A percentile compares a stretch with the other conserved stretches of the same genome.
Evolutionary conservation across 2,888 invertebrate genomes (phyloP).

Genomic region (Lydus trimaculatus): DNA sequence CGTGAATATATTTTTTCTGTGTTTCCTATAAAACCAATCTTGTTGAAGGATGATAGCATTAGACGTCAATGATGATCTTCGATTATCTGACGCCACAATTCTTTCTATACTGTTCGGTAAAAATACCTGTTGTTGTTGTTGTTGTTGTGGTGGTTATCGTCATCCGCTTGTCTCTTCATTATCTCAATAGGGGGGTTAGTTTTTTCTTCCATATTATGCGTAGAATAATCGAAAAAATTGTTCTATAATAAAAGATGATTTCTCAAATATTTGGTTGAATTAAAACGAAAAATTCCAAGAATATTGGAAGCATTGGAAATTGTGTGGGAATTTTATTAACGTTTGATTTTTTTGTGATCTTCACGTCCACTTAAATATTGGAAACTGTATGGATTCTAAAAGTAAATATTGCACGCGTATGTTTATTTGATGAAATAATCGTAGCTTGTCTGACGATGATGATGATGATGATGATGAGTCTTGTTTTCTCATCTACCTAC

Average conservation of each 20-base stretch:
- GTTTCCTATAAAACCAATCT: neutral
- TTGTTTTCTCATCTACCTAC: neutral
- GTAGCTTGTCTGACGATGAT: conserved; percentile 15
- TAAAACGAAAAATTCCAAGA: neutral
- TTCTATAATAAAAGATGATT: neutral
- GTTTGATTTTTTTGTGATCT: neutral
- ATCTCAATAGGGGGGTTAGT: neutral
- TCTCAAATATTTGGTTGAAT: neutral
- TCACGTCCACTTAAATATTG: neutral
- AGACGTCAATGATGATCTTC: neutral
- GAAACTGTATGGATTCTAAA: neutral
- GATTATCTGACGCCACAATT: neutral
- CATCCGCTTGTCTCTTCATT: neutral
- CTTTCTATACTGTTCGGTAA: neutral
- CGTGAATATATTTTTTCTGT: neutral
- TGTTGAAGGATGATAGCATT: neutral
- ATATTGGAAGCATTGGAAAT: neutral
- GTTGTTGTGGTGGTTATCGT: neutral
- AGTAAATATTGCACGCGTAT: neutral
- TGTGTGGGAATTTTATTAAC: neutral
- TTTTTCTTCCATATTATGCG: neutral
- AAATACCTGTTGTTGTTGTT: neutral
- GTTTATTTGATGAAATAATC: conserved; percentile 21
- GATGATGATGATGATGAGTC: too few species aligned
- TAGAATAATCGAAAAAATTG: neutral